These are phyloP conservation scores for Adelphocoris suturalis DNA, from an alignment of 2,888 invertebrate species.

Conservation along the genomic window DNA sequence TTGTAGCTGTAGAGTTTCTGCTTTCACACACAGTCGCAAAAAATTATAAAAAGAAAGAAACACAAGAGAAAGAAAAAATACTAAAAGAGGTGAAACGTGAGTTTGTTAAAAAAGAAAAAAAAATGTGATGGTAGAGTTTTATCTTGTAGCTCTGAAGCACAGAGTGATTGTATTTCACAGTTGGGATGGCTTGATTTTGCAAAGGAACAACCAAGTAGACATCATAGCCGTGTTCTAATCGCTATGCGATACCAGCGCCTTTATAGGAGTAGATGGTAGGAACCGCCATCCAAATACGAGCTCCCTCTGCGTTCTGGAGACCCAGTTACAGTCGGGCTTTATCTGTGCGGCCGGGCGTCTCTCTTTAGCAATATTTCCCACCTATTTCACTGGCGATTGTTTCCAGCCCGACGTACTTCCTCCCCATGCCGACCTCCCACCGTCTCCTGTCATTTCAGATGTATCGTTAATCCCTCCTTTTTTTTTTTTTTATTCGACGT, in stretches of 20 bases:
- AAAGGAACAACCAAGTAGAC: conserved; percentile 43
- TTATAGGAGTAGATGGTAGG: not conserved
- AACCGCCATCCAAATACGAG: not conserved
- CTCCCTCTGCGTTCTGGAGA: not conserved
- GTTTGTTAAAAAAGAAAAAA: conserved; percentile 42
- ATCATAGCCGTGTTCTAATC: conserved; percentile 47
- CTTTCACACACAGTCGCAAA: conserved; percentile 65
- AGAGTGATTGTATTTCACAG: conserved; percentile 61
- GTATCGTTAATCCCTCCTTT: conserved; percentile 30
- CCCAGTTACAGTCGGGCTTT: not conserved
- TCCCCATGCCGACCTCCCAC: not conserved
- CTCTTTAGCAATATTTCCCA: conserved; percentile 14
- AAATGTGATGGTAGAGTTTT: conserved; percentile 23
- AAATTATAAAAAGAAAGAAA: conserved; percentile 64
- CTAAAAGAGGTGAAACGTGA: conserved; percentile 65
- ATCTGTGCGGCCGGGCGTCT: not conserved
- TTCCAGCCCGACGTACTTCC: not conserved
- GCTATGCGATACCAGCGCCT: not conserved
- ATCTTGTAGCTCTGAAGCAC: conserved; percentile 53
- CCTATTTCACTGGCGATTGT: conserved; percentile 26
- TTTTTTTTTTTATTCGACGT: not conserved
- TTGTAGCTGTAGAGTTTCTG: conserved; percentile 65
- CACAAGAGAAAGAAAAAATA: conserved; percentile 56
- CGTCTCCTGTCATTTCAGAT: conserved; percentile 25
- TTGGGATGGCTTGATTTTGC: conserved; percentile 33